Evolutionary conservation across 2,113 vertebrate genomes (phyloP).

Genomic region (Archilochus colubris): DNA sequence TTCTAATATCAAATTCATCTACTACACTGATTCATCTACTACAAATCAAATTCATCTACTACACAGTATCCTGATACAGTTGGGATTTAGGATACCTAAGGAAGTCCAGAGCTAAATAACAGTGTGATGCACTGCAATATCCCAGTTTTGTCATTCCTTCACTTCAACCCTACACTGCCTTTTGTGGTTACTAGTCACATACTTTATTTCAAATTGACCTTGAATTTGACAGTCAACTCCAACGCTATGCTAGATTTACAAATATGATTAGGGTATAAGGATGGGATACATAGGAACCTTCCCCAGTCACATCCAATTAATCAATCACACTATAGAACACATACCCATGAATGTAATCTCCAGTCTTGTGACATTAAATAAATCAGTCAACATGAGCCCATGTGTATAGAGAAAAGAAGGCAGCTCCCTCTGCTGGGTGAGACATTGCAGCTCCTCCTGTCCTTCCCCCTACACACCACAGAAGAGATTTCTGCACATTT

Average conservation of each 20-base stretch:
- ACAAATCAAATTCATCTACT: neutral
- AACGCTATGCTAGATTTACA: conserved; percentile 11
- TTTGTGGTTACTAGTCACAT: conserved; percentile 12
- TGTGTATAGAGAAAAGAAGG: neutral
- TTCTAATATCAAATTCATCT: neutral
- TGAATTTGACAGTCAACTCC: conserved; percentile 30
- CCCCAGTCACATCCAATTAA: neutral
- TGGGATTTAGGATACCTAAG: neutral
- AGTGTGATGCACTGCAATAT: neutral
- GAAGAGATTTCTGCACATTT: neutral
- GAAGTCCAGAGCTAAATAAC: neutral
- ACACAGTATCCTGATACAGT: neutral
- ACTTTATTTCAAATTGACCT: conserved; percentile 23
- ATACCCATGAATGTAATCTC: neutral
- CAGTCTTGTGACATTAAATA: neutral
- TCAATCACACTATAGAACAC: neutral
- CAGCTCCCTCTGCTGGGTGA: conserved; percentile 31
- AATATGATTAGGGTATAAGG: conserved; percentile 5
- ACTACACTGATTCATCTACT: too few relatives aligned
- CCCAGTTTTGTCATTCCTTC: neutral
- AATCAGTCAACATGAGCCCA: neutral
- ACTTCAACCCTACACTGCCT: neutral
- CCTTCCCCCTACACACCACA: neutral
- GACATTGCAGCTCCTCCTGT: neutral
- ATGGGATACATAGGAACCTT: neutral